Evolutionary conservation across 2,113 vertebrate species (phyloP).

Genomic region (Pelusios castaneus): DNA sequence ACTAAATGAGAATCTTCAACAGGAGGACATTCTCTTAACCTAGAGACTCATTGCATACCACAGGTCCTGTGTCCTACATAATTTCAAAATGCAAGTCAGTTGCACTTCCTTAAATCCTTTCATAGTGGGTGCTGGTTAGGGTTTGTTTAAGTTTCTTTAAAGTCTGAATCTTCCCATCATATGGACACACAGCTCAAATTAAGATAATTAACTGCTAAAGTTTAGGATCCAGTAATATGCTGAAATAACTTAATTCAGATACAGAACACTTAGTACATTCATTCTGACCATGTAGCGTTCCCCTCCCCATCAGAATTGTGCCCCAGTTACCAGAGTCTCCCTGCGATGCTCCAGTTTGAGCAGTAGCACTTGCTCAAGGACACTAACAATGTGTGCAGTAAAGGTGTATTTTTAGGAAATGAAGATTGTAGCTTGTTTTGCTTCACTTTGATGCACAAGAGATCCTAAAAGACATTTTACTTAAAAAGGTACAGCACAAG

Average conservation of each 20-base stretch:
- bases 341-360: not conserved
- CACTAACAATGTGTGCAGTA: not conserved
- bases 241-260: not conserved
- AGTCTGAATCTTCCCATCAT: not conserved
- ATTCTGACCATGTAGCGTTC: not conserved
- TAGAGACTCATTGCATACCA: not conserved
- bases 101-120: not conserved
- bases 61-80: not conserved
- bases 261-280: not conserved
- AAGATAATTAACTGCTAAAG: not conserved
- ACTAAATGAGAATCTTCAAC: not conserved
- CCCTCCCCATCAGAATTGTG: not conserved
- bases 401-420: not conserved
- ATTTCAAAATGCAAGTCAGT: not conserved
- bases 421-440: not conserved
- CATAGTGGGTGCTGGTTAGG: not conserved
- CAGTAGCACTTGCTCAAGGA: not conserved
- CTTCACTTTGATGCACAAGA: not conserved
- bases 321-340: not conserved
- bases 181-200: constrained; percentile 26
- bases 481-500: not conserved
- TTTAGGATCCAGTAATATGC: not conserved
- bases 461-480: not conserved
- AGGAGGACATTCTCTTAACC: not conserved
- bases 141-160: not conserved